Conservation (phyloP, 2,888 invertebrate genomes). For the Meandrusa payeni region DNA sequence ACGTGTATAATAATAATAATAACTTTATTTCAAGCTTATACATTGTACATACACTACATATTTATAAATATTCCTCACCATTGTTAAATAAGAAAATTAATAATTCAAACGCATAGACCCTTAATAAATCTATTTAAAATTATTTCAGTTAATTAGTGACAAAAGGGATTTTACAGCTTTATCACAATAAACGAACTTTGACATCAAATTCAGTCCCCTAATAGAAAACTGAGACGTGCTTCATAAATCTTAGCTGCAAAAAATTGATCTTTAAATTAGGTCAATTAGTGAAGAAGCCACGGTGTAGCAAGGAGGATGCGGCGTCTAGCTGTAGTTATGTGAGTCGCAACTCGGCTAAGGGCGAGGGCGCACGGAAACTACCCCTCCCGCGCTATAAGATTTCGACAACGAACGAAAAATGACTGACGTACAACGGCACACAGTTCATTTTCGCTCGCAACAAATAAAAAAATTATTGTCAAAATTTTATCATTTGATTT, state of each 20-base stretch:
- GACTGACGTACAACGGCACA: conserved; percentile 34
- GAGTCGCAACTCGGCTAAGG: conserved; percentile 54
- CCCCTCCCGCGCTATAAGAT: conserved; percentile 38
- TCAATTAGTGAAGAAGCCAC: conserved; percentile 64
- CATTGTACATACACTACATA: too few relatives aligned
- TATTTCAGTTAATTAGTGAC: conserved; percentile 2
- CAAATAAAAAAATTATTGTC: conserved; percentile 30
- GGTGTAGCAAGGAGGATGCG: conserved; percentile 54
- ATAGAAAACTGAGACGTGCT: conserved; percentile 36
- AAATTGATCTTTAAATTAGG: conserved; percentile 58
- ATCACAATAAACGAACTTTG: conserved; percentile 36
- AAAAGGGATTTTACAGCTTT: conserved; percentile 23
- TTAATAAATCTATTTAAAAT: too few relatives aligned
- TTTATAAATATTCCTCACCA: too few relatives aligned
- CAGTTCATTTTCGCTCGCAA: conserved; percentile 41
- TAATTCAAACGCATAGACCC: too few relatives aligned
- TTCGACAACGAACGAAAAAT: conserved; percentile 35
- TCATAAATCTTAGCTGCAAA: conserved; percentile 38
- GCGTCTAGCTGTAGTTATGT: conserved; percentile 46
- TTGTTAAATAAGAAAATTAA: too few relatives aligned
- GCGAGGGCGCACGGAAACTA: conserved; percentile 52
- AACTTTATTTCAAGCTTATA: too few relatives aligned
- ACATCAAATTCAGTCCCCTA: conserved; percentile 43
- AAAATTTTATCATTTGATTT: conserved; percentile 54
- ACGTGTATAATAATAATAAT: too few relatives aligned